phyloP scores from a whole-genome alignment of 2,113 vertebrate genomes.

The Calidris pygmaea region DNA sequence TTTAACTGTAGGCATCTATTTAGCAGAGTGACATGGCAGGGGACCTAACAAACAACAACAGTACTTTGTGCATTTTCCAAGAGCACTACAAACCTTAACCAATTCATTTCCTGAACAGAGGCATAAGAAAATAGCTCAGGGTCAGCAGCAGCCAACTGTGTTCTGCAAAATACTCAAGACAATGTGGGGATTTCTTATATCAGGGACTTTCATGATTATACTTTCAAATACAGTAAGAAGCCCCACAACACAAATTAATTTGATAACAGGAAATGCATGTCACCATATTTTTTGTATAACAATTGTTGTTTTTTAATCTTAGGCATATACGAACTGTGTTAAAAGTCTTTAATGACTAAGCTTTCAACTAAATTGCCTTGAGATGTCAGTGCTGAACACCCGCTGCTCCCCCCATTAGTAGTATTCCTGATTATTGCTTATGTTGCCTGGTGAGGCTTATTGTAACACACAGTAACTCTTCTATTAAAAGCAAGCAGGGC shows the following conservation, averaged over 20 bases:
- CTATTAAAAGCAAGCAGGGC: neutral
- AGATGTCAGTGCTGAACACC: neutral
- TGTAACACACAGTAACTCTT: neutral
- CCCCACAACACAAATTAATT: neutral
- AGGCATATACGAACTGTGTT: neutral
- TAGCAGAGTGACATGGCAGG: neutral
- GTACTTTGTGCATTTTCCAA: neutral
- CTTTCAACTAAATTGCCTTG: neutral
- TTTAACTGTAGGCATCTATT: neutral
- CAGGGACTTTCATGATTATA: neutral
- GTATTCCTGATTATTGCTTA: neutral
- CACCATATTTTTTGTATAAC: neutral
- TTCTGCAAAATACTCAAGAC: neutral
- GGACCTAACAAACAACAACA: neutral
- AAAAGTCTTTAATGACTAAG: neutral
- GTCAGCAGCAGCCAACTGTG: neutral
- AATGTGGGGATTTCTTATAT: accelerated
- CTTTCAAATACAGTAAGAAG: neutral
- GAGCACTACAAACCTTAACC: neutral
- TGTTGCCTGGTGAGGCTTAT: neutral
- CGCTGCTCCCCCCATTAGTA: neutral
- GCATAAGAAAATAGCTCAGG: neutral
- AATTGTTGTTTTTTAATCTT: neutral
- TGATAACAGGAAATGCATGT: neutral
- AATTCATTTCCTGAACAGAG: neutral